These are phyloP conservation scores for Melanchra persicariae DNA, from an alignment of 2,888 invertebrate genomes.

Conservation along the genomic window DNA sequence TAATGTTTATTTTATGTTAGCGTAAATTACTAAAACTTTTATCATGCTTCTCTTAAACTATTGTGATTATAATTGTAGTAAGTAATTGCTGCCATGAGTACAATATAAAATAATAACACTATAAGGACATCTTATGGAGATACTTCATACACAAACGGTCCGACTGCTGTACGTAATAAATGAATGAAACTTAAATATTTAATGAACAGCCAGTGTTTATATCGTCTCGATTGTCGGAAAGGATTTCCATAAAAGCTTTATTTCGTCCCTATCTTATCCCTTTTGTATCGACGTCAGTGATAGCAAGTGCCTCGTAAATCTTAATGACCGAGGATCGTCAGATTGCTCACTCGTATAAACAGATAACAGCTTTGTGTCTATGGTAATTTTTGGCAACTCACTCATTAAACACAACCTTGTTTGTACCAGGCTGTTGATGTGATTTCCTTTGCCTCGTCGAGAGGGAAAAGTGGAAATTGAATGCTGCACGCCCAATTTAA, in stretches of 20 bases:
- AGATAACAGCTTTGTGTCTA: slow-evolving; percentile 64
- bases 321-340: slow-evolving; percentile 72
- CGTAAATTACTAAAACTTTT: neutral
- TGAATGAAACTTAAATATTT: slow-evolving; percentile 62
- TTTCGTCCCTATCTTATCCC: slow-evolving; percentile 69
- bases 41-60: neutral
- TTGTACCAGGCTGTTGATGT: slow-evolving; percentile 31
- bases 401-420: slow-evolving; percentile 51
- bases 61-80: slow-evolving; percentile 4
- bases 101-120: neutral
- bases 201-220: slow-evolving; percentile 61
- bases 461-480: slow-evolving; percentile 39
- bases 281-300: slow-evolving; percentile 74
- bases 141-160: slow-evolving; percentile 5
- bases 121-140: neutral
- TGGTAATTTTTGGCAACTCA: slow-evolving; percentile 50
- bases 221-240: slow-evolving; percentile 67
- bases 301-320: slow-evolving; percentile 79
- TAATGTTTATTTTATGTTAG: slow-evolving; percentile 7
- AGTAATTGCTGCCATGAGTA: slow-evolving; percentile 3
- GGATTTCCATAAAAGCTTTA: slow-evolving; percentile 74
- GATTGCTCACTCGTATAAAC: slow-evolving; percentile 65
- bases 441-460: slow-evolving; percentile 43
- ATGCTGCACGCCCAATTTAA: slow-evolving; percentile 41
- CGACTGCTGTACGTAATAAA: slow-evolving; percentile 30